Evolutionary conservation across 2,888 invertebrate species (phyloP).

Genomic region (Gymnosoma rotundatum): DNA sequence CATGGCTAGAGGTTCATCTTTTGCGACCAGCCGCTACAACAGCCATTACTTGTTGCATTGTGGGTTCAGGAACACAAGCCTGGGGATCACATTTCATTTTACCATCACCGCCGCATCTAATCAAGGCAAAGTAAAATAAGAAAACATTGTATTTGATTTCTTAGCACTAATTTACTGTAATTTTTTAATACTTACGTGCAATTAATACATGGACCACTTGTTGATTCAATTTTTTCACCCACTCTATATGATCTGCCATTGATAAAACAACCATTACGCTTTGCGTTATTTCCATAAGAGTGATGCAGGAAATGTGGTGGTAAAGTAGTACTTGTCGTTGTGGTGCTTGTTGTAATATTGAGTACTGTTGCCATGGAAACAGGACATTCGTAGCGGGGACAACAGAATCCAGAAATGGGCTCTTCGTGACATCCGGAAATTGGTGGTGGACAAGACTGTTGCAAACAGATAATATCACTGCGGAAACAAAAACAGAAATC

Average conservation of each 20-base stretch:
- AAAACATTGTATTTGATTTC: slow-evolving; percentile 15
- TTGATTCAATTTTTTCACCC: slow-evolving; percentile 91
- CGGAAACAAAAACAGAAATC: slow-evolving; percentile 99
- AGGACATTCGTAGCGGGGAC: slow-evolving; percentile 96
- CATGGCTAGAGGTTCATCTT: slow-evolving; percentile 83
- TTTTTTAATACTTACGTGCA: slow-evolving; percentile 90
- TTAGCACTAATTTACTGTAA: background rate
- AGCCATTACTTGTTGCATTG: slow-evolving; percentile 94
- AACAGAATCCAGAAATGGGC: slow-evolving; percentile 96
- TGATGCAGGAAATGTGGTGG: slow-evolving; percentile 92
- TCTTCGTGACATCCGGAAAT: slow-evolving; percentile 96
- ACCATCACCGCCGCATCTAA: slow-evolving; percentile 94
- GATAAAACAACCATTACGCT: slow-evolving; percentile 90
- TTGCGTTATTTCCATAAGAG: slow-evolving; percentile 88
- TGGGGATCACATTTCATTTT: slow-evolving; percentile 97
- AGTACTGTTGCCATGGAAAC: slow-evolving; percentile 92
- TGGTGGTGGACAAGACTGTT: slow-evolving; percentile 97
- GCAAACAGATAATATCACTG: slow-evolving; percentile 96
- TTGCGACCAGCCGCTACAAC: slow-evolving; percentile 89
- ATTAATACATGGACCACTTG: slow-evolving; percentile 95
- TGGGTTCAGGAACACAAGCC: slow-evolving; percentile 94
- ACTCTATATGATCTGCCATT: slow-evolving; percentile 92
- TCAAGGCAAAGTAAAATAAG: slow-evolving; percentile 10
- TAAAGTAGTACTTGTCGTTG: slow-evolving; percentile 92
- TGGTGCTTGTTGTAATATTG: slow-evolving; percentile 93